Conservation (phyloP, 2,888 invertebrate species). For the Polyploca ridens region DNA sequence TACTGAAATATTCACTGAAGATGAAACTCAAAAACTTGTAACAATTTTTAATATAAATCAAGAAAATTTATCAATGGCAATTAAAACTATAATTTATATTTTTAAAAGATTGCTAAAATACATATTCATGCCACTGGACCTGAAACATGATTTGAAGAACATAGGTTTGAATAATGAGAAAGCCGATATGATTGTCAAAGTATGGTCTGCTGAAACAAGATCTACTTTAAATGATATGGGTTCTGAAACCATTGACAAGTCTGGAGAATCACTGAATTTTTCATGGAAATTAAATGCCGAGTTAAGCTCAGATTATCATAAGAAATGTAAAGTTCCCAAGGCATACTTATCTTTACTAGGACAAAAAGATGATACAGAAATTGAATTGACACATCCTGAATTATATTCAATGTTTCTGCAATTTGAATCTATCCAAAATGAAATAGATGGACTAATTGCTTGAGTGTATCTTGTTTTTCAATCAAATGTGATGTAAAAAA, state of each 20-base stretch:
- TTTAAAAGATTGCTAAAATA: slow-evolving; percentile 69
- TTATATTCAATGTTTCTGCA: slow-evolving; percentile 71
- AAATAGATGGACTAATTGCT: slow-evolving; percentile 67
- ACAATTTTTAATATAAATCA: slow-evolving; percentile 68
- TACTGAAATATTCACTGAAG: slow-evolving; percentile 68
- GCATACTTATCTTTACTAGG: slow-evolving; percentile 59
- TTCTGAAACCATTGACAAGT: slow-evolving; percentile 43
- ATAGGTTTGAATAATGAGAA: slow-evolving; percentile 66
- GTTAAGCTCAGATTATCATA: slow-evolving; percentile 70
- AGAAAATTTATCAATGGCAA: slow-evolving; percentile 57
- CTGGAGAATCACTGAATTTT: slow-evolving; percentile 52
- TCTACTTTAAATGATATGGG: slow-evolving; percentile 63
- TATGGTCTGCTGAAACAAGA: slow-evolving; percentile 73
- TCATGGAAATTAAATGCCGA: slow-evolving; percentile 75
- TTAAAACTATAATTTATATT: slow-evolving; percentile 69
- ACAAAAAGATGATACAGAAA: slow-evolving; percentile 52
- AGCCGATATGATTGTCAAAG: slow-evolving; percentile 65
- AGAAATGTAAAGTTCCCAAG: slow-evolving; percentile 72
- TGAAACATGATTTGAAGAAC: slow-evolving; percentile 62
- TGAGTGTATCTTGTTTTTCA: slow-evolving; percentile 15
- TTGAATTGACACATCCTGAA: slow-evolving; percentile 74
- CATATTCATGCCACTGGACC: slow-evolving; percentile 72
- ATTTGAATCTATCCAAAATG: slow-evolving; percentile 75
- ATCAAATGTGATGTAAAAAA: no score
- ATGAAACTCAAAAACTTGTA: slow-evolving; percentile 66